Evolutionary conservation across 2,888 invertebrate genomes (phyloP).

Genomic region (Plutella xylostella): DNA sequence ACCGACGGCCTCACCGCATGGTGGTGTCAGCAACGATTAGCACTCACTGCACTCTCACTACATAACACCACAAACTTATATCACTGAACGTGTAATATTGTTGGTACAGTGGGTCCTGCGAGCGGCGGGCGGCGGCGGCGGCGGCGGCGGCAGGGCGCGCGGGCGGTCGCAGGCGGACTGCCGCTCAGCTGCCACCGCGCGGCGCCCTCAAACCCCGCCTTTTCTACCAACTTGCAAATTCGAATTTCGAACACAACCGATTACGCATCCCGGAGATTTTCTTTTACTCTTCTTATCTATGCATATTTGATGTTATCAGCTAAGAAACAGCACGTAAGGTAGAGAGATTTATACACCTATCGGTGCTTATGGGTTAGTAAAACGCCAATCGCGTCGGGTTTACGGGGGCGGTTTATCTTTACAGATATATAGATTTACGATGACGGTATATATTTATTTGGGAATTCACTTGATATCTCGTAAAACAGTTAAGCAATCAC

Average conservation of each 20-base stretch:
- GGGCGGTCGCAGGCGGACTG: conserved; percentile 55
- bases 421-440: too few relatives aligned
- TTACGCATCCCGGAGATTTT: too few relatives aligned
- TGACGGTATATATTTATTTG: too few relatives aligned
- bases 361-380: too few relatives aligned
- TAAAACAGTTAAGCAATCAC: too few relatives aligned
- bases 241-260: conserved; percentile 28
- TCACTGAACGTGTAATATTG: background rate
- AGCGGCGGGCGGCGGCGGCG: conserved; percentile 8
- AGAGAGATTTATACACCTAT: too few relatives aligned
- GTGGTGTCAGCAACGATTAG: conserved; percentile 36
- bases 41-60: conserved; percentile 19
- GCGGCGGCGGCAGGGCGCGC: conserved; percentile 33
- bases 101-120: background rate
- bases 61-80: conserved; percentile 14
- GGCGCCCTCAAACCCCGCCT: conserved; percentile 57
- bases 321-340: too few relatives aligned
- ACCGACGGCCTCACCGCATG: conserved; percentile 58
- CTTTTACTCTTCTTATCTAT: too few relatives aligned
- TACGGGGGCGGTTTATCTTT: too few relatives aligned
- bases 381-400: too few relatives aligned
- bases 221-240: conserved; percentile 39
- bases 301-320: too few relatives aligned
- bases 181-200: conserved; percentile 30
- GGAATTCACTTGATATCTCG: too few relatives aligned